Evolutionary conservation across 2,797 vertebrate species (phyloP), one percentile per base, ranked within the genome.

Genomic region (Enteromius mattozi): DNA sequence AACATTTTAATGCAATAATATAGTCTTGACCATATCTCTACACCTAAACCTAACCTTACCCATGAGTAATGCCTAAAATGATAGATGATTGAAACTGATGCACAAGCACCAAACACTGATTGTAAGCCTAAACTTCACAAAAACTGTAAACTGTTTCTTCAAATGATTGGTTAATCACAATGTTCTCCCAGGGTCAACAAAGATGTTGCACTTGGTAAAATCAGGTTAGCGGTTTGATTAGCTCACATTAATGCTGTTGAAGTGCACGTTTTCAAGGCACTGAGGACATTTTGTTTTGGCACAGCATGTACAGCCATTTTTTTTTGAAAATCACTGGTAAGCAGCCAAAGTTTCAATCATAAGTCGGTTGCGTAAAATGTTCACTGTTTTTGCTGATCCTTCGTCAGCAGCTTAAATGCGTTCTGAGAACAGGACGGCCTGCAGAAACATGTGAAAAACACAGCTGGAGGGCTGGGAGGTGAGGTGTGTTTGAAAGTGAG

Each of bases 401-500:
- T 12, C 14, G 5, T 80, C 45, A 80, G 78, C 33, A 40, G 33
- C 47, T 80, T 47, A 56, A 24, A 65, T 33, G 59, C 40, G 27
- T 59, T 78, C 40, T 78, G 59, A 78, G 40, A 78, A 80, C 30
- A 80, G 13, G 8, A 69, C 14, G 65, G 40, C 65, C 65, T 82
- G 87, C 65, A 85, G 80, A 27, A 80, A 49, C 80, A 77, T 87
- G 37, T 63, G 16, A 81, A 82, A 78, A 78, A 81, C 56, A 84
- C 51, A 45, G 81, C 83, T 85, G 78, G 47, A 83, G 74, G 86
- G 81, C 17, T 81, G 84, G 88, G 86, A 78, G 86, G 40, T 68
- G 79, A 82, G 82, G 68, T 81, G 66, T 85, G 54, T 83, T 47
- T 84, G 75, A 85, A 78, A 56, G 35, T 68, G 51, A 66, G 87